phyloP scores from a whole-genome alignment of 2,113 vertebrate genomes.

The Baryphthengus martii region DNA sequence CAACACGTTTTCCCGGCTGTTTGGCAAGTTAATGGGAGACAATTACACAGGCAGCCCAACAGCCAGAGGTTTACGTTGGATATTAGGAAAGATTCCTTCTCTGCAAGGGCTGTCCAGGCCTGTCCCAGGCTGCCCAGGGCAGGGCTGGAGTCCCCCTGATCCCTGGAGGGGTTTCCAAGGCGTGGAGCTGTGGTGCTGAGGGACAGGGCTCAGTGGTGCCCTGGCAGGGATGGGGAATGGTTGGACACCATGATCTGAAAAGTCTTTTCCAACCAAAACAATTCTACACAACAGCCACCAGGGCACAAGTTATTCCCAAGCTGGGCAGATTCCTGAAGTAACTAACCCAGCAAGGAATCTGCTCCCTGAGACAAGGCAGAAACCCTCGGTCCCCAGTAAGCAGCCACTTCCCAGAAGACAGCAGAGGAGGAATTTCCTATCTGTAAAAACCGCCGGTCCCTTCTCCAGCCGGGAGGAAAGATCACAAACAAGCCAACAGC shows the following conservation, averaged over 20 bases:
- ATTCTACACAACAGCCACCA: neutral
- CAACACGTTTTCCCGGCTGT: neutral
- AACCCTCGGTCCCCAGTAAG: neutral
- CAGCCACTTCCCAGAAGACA: neutral
- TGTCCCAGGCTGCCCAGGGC: too few species aligned
- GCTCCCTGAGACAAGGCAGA: neutral
- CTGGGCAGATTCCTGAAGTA: neutral
- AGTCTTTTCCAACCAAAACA: too few species aligned
- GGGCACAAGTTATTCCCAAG: accelerated
- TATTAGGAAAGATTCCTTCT: too few species aligned
- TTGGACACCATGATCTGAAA: neutral
- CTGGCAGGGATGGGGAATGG: too few species aligned
- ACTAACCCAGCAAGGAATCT: neutral
- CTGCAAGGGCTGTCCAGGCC: too few species aligned
- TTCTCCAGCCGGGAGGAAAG: neutral
- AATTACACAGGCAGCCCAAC: neutral
- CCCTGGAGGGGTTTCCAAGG: too few species aligned
- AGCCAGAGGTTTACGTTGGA: neutral
- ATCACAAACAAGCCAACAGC: neutral
- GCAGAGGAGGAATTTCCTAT: neutral
- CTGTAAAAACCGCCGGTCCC: neutral
- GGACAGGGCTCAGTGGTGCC: too few species aligned
- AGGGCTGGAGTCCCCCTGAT: too few species aligned
- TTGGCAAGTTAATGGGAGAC: neutral
- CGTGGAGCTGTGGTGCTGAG: too few species aligned